A percentile compares a stretch with the other conserved stretches of the same genome.
Conservation (phyloP, 2,888 invertebrate species). For the Unio delphinus region DNA sequence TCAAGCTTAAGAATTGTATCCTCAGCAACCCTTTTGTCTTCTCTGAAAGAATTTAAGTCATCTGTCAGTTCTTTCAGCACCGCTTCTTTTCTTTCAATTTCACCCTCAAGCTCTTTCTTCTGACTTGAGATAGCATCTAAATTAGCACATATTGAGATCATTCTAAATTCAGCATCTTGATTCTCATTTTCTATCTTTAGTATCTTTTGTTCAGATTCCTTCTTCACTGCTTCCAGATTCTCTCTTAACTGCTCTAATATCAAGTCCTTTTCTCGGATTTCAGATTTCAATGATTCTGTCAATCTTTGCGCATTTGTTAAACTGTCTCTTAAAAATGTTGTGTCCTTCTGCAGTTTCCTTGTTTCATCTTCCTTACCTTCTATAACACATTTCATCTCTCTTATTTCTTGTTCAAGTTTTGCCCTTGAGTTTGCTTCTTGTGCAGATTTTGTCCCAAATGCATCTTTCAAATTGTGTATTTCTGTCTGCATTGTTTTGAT, state of each 20-base stretch:
- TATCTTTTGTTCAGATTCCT: constrained; percentile 23
- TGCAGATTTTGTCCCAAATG: constrained; percentile 16
- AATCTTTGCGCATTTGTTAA: constrained; percentile 34
- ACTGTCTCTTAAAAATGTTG: constrained; percentile 33
- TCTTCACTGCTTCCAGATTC: constrained; percentile 20
- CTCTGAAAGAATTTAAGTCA: constrained; percentile 30
- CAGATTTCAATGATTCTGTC: constrained; percentile 27
- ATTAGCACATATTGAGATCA: constrained; percentile 20
- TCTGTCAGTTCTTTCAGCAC: constrained; percentile 27
- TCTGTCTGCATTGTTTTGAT: constrained; percentile 26
- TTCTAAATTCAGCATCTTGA: constrained; percentile 13
- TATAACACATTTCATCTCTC: constrained; percentile 13
- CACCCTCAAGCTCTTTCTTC: constrained; percentile 33
- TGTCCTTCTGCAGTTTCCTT: constrained; percentile 25
- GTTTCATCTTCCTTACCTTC: constrained; percentile 18
- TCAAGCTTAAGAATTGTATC: constrained; percentile 27
- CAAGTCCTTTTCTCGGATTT: constrained; percentile 28
- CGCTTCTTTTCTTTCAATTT: constrained; percentile 32
- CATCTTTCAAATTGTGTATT: constrained; percentile 30
- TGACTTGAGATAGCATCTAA: constrained; percentile 28
- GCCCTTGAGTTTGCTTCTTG: constrained; percentile 31
- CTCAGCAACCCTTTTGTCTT: constrained; percentile 18
- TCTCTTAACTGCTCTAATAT: constrained; percentile 19
- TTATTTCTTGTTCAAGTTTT: constrained; percentile 29
- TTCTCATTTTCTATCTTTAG: constrained; percentile 14